Percentiles rank a stretch among this genome's conserved stretches.
Conservation (phyloP, 2,113 vertebrate genomes). For the Procavia capensis region DNA sequence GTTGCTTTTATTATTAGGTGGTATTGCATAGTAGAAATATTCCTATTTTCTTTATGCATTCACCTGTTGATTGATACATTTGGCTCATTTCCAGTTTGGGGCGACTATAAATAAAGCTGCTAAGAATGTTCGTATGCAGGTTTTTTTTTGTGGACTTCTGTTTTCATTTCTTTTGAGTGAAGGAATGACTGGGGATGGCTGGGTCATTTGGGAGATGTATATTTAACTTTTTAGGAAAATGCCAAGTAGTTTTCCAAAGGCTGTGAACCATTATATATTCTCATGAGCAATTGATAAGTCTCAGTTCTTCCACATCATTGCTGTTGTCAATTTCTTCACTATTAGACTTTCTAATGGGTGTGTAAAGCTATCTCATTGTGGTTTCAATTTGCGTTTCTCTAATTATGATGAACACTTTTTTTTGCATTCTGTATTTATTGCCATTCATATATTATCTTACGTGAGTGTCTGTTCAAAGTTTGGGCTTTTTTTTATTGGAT, state of each 20-base stretch:
- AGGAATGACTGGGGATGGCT: not conserved
- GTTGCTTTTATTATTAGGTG: not conserved
- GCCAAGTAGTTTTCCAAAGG: not conserved
- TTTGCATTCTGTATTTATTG: not conserved
- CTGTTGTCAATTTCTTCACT: not conserved
- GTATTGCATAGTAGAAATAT: not conserved
- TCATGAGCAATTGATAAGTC: not conserved
- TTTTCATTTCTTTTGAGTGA: not conserved
- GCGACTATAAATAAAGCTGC: too few relatives aligned
- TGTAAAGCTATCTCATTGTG: not conserved
- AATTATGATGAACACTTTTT: not conserved
- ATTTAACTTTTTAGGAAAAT: not conserved
- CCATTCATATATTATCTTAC: not conserved
- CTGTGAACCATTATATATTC: not conserved
- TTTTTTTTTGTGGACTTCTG: not conserved
- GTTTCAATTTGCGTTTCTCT: not conserved
- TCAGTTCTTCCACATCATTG: not conserved
- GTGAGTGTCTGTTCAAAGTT: not conserved
- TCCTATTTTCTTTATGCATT: too few relatives aligned
- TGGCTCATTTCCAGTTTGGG: too few relatives aligned
- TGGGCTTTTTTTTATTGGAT: not conserved
- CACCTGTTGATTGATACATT: too few relatives aligned
- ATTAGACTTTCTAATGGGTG: not conserved
- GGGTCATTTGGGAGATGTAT: not conserved
- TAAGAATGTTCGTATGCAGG: not conserved